phyloP scores from a whole-genome alignment of 2,888 invertebrate species.

The Spilarctia lutea region DNA sequence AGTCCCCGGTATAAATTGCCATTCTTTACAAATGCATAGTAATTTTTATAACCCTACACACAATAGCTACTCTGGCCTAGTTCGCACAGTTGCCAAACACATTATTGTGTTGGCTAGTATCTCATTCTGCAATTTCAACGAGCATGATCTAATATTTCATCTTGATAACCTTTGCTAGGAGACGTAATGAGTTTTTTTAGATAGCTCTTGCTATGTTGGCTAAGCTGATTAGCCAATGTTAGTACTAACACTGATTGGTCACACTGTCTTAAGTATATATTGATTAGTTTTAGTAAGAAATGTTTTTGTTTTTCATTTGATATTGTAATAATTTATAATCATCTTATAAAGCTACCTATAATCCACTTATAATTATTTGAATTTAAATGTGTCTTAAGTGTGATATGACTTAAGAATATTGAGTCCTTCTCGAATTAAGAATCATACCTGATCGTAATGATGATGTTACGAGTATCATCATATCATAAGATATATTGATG shows the following conservation, averaged over 20 bases:
- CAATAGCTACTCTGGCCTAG: constrained; percentile 2
- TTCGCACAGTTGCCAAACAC: constrained; percentile 17
- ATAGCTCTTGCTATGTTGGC: neutral
- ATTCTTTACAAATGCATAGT: neutral
- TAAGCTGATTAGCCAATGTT: neutral
- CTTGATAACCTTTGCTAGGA: neutral
- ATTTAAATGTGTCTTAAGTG: too few relatives aligned
- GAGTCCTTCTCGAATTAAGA: too few relatives aligned
- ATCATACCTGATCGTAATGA: too few relatives aligned
- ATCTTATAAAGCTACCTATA: too few relatives aligned
- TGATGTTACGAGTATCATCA: too few relatives aligned
- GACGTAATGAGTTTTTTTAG: neutral
- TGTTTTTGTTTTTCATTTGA: neutral
- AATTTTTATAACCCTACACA: neutral
- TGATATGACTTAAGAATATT: too few relatives aligned
- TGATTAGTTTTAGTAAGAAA: neutral
- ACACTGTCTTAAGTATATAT: neutral
- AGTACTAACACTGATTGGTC: neutral
- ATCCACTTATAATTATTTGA: too few relatives aligned
- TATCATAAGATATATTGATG: too few relatives aligned
- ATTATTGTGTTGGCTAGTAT: constrained; percentile 6
- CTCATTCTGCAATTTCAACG: neutral
- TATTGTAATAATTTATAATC: too few relatives aligned
- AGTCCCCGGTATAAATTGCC: neutral
- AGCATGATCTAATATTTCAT: neutral